phyloP scores from a whole-genome alignment of 35 echinoderm and acorn worm species.

The Patiria miniata region DNA sequence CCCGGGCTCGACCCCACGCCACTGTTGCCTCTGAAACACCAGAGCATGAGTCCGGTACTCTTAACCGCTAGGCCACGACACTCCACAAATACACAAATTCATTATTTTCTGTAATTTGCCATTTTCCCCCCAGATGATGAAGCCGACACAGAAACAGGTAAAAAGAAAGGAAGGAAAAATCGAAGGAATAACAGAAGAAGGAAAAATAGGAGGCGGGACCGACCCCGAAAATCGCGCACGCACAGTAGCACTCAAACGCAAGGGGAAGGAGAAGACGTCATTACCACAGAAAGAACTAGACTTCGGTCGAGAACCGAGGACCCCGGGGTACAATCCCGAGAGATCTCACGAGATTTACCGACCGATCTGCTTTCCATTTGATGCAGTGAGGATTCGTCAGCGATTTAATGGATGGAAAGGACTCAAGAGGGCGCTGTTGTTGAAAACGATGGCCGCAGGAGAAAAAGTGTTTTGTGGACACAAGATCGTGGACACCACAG shows the following conservation, averaged over 20 bases:
- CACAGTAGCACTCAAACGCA: not conserved
- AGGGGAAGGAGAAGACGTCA: not conserved
- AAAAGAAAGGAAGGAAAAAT: not conserved
- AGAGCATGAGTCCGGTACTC: no score
- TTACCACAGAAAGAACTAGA: not conserved
- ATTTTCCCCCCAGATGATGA: no score
- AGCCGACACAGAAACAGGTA: not conserved
- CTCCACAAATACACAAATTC: no score
- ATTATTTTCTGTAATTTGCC: no score
- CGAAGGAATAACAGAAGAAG: not conserved
- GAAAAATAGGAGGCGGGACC: not conserved
- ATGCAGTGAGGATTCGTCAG: not conserved
- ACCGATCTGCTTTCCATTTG: not conserved
- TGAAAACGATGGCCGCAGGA: no score
- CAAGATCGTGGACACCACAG: no score
- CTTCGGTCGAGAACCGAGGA: not conserved
- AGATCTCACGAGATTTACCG: not conserved
- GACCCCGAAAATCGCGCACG: slow-evolving; percentile 1
- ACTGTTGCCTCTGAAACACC: no score
- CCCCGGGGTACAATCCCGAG: not conserved
- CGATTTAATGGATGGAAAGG: not conserved
- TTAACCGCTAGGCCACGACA: no score
- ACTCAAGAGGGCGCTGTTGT: slow-evolving; percentile 3
- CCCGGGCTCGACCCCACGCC: no score
- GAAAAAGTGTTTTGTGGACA: no score